phyloP scores from a whole-genome alignment of 2,797 vertebrate genomes.

The Pseudotriccus pelzelni region DNA sequence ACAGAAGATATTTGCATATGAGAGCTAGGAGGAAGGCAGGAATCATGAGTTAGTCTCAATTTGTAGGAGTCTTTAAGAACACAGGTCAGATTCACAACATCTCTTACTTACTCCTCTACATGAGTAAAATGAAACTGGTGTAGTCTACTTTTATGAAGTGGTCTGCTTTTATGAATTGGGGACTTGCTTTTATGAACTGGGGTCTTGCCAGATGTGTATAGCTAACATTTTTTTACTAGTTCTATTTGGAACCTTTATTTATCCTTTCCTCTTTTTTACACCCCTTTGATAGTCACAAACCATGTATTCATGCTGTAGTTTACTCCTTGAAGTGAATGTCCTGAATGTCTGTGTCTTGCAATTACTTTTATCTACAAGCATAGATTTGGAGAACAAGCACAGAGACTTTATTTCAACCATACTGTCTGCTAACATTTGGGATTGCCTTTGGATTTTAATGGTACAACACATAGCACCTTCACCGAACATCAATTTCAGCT shows the following conservation, averaged over 20 bases:
- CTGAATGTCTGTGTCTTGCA: background rate
- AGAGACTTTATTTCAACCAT: background rate
- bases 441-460: background rate
- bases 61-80: background rate
- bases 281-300: background rate
- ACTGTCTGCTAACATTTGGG: background rate
- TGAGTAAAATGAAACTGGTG: background rate
- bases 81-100: background rate
- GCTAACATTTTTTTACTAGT: background rate
- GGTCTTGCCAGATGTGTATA: background rate
- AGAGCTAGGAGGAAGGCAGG: background rate
- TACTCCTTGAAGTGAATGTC: background rate
- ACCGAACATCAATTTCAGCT: background rate
- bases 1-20: background rate
- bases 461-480: background rate
- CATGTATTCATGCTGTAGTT: background rate
- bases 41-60: background rate
- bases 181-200: background rate
- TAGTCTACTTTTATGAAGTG: background rate
- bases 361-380: background rate
- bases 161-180: background rate
- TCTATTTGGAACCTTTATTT: background rate
- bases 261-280: background rate
- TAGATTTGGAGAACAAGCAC: background rate
- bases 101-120: background rate